A percentile compares a stretch with the other conserved stretches of the same genome.
Evolutionary conservation across 2,888 invertebrate species (phyloP).

Genomic region (Piscicola geometra): DNA sequence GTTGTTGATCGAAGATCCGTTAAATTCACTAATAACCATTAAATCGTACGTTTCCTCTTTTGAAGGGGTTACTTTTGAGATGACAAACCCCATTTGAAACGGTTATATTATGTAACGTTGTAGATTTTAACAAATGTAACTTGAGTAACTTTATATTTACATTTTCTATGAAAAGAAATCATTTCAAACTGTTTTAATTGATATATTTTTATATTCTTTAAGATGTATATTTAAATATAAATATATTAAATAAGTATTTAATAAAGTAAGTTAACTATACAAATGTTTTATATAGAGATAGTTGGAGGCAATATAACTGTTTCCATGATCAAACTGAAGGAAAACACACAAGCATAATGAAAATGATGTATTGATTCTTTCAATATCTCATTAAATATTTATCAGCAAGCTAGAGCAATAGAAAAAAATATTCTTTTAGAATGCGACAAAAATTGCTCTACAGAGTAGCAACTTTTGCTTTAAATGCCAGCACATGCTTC

Average conservation of each 20-base stretch:
- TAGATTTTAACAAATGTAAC: too few species aligned
- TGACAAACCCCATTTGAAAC: slow-evolving; percentile 25
- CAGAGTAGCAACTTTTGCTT: slow-evolving; percentile 35
- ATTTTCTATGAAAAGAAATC: too few species aligned
- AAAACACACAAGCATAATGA: background rate
- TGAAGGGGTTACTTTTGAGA: slow-evolving; percentile 23
- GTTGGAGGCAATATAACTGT: too few species aligned
- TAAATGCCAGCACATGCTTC: slow-evolving; percentile 35
- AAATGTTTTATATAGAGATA: too few species aligned
- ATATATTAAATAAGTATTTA: too few species aligned
- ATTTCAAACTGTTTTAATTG: too few species aligned
- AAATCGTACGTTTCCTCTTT: slow-evolving; percentile 39
- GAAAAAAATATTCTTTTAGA: background rate
- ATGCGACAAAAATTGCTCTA: background rate
- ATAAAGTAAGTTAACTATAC: too few species aligned
- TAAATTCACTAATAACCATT: slow-evolving; percentile 42
- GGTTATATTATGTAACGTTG: too few species aligned
- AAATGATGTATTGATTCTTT: background rate
- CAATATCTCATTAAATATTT: slow-evolving; percentile 9
- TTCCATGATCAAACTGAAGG: too few species aligned
- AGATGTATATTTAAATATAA: too few species aligned
- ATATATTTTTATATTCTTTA: too few species aligned
- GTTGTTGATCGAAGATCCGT: slow-evolving; percentile 56
- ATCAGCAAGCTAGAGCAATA: background rate
- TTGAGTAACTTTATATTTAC: too few species aligned